phyloP scores from a whole-genome alignment of 1,140 invertebrate genomes.

The Batillaria attramentaria region DNA sequence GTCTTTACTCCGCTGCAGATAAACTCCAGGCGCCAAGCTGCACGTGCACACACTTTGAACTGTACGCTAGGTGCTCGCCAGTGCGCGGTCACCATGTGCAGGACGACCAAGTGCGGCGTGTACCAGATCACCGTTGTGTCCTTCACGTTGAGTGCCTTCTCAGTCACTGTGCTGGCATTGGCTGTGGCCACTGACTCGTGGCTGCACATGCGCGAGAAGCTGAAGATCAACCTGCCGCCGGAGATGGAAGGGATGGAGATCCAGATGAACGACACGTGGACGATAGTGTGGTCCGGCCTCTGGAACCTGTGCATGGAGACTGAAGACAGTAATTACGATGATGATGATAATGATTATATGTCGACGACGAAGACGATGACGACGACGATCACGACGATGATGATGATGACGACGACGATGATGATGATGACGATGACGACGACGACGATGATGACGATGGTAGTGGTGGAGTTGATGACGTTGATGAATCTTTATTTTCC shows the following conservation, averaged over 20 bases:
- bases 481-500: no score
- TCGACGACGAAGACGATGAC: no score
- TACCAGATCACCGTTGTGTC: slow-evolving; percentile 49
- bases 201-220: slow-evolving; percentile 55
- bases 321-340: slow-evolving; percentile 29
- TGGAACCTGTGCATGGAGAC: slow-evolving; percentile 45
- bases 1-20: neutral
- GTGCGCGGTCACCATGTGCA: neutral
- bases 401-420: no score
- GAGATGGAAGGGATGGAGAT: slow-evolving; percentile 10
- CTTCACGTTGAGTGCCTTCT: slow-evolving; percentile 48
- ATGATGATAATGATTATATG: no score
- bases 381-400: no score
- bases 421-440: no score
- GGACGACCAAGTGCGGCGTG: slow-evolving; percentile 42
- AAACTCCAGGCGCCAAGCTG: no score
- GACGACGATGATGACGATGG: no score
- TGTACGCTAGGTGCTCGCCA: neutral
- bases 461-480: no score
- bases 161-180: slow-evolving; percentile 50
- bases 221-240: slow-evolving; percentile 17
- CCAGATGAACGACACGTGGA: slow-evolving; percentile 30
- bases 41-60: neutral
- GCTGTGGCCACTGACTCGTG: slow-evolving; percentile 62
- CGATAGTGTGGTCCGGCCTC: slow-evolving; percentile 39